Base-by-base conservation (phyloP, 2,797 vertebrate genomes). In the Onychomys torridus region DNA sequence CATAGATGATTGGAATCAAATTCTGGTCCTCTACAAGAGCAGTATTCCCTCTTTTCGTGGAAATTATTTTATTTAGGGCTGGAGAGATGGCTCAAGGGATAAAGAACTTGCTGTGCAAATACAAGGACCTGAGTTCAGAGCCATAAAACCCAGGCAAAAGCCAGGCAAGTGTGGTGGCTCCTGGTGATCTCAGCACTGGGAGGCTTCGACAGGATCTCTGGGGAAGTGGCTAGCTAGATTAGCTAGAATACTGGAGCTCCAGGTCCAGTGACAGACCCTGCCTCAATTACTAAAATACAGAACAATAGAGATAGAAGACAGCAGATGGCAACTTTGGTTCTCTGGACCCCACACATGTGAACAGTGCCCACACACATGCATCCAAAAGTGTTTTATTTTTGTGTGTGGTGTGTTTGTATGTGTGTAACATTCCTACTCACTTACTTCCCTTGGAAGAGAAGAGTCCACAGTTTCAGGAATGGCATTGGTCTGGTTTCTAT, bases 361-460 rank as follows among this genome's bases (percentile, higher is more conserved):
- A 55, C 63, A 69, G 43, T n/a, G 7, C 34, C 13, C 40, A 71
- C 2, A 71, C 7, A 55, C 14, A 29, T 71, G 8, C 34, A 88
- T 27, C 49, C 25, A 37, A 37, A 71, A 37, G 34, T 55, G 55
- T 37, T 52, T 71, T 86, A 27, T n/a, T 69, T 86, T 52, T 87
- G 12, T 69, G 29, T 87, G 23, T 52, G 4, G 84, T 69, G 27
- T 71, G 40, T 71, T 86, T 55, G 65, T 52, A 55, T 52, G 6
- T 4, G 14, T 46, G 5, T 82, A 78, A 93, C 90, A 88, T 87
- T 82, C 77, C 73, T 67, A 12, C 67, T 94, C 89, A 37, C 79
- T 96, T 96, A 17, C 86, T 96, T 97, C 71, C 91, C 78, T 77
- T 43, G 65, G 67, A 97, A 96, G 84, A 52, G 82, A 77, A 46